Conservation (phyloP, 2,888 invertebrate genomes). For the Xestoiulus laeticollis region DNA sequence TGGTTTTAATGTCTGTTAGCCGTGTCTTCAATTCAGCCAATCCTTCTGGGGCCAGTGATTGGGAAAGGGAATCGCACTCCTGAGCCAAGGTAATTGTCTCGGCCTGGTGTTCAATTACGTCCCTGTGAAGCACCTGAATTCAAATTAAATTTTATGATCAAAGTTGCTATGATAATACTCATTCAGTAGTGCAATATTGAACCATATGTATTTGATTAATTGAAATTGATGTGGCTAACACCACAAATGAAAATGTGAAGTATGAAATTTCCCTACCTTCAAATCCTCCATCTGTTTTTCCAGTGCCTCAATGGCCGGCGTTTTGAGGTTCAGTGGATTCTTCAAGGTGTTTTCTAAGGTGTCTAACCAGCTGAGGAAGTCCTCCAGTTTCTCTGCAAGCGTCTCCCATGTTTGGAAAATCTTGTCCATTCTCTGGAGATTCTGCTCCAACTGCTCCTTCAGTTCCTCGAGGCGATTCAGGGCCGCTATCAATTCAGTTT, state of each 20-base stretch:
- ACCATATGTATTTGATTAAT: too few relatives aligned
- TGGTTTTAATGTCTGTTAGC: conserved; percentile 77
- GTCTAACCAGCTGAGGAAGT: conserved; percentile 80
- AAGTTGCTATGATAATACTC: too few relatives aligned
- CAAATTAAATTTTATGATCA: not conserved
- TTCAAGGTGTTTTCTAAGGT: conserved; percentile 63
- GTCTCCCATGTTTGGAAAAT: conserved; percentile 82
- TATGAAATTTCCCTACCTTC: conserved; percentile 69
- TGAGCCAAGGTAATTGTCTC: conserved; percentile 82
- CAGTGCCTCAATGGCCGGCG: conserved; percentile 65
- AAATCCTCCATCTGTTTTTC: conserved; percentile 79
- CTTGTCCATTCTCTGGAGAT: conserved; percentile 80
- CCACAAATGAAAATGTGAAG: not conserved
- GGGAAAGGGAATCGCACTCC: conserved; percentile 80
- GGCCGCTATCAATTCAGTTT: conserved; percentile 52
- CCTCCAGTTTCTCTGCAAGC: conserved; percentile 79
- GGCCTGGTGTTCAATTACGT: conserved; percentile 85
- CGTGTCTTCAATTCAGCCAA: conserved; percentile 76
- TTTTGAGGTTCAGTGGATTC: conserved; percentile 67
- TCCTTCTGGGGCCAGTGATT: conserved; percentile 81
- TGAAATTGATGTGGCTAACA: too few relatives aligned
- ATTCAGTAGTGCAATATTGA: too few relatives aligned
- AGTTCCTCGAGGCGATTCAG: conserved; percentile 50
- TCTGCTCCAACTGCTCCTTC: conserved; percentile 78
- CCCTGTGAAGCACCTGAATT: conserved; percentile 71